Percentiles rank a stretch among this genome's conserved stretches.
These are phyloP conservation scores for Ectemnius continuus DNA, from an alignment of 2,888 invertebrate genomes.

Conservation along the genomic window DNA sequence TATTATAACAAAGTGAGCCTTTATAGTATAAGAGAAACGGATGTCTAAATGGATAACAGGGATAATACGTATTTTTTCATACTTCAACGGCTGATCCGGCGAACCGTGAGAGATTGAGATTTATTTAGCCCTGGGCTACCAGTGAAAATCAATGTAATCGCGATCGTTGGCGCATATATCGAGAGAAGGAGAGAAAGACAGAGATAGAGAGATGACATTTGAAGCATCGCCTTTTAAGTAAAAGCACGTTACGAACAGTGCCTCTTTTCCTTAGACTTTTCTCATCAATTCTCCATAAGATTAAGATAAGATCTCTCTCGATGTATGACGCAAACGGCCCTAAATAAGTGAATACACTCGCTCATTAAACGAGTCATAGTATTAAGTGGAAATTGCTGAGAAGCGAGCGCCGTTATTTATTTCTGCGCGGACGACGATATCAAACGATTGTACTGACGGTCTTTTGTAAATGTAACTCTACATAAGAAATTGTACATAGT, in stretches of 20 bases:
- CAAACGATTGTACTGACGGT: too few relatives aligned
- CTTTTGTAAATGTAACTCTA: too few relatives aligned
- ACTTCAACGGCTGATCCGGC: neutral
- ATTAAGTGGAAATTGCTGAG: conserved; percentile 2
- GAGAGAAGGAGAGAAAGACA: neutral
- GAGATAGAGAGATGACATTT: neutral
- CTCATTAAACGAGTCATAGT: neutral
- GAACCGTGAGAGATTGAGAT: too few relatives aligned
- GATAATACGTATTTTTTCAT: conserved; percentile 2
- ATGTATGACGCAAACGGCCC: neutral
- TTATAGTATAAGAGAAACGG: too few relatives aligned
- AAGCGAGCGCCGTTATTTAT: conserved; percentile 8
- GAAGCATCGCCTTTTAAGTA: neutral
- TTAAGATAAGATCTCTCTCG: conserved; percentile 19
- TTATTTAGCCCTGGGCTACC: too few relatives aligned
- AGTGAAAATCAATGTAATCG: neutral
- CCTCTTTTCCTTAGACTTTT: conserved; percentile 15
- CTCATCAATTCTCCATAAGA: neutral
- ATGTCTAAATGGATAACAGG: too few relatives aligned
- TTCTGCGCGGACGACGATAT: too few relatives aligned
- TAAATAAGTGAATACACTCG: conserved; percentile 7
- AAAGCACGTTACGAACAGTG: neutral
- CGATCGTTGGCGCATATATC: neutral
- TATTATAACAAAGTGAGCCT: too few relatives aligned
- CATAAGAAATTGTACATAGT: conserved; percentile 40